These are phyloP conservation scores for Parapristionchus giblindavisi DNA, from an alignment of 2,888 invertebrate genomes.

Conservation along the genomic window DNA sequence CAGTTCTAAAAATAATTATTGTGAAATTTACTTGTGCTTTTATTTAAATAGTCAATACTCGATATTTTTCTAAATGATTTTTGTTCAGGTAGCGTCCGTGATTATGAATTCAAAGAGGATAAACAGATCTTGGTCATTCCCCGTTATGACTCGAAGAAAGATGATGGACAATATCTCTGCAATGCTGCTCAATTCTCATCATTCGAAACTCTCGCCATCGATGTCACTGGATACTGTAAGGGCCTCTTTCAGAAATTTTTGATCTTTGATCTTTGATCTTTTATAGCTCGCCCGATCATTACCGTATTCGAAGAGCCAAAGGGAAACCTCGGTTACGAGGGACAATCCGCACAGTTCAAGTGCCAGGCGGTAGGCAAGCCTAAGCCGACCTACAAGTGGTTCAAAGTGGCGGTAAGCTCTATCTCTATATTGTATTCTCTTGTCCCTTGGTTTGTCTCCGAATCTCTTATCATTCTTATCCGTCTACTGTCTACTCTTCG, in stretches of 20 bases:
- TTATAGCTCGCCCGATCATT: constrained; percentile 55
- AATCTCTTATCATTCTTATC: too few species aligned
- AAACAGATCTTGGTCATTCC: constrained; percentile 57
- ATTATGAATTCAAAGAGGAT: constrained; percentile 59
- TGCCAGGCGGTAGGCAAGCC: constrained; percentile 62
- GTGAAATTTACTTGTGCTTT: too few species aligned
- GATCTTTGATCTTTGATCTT: not conserved
- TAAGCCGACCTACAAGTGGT: constrained; percentile 61
- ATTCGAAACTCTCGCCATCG: constrained; percentile 54
- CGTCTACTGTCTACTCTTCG: too few species aligned
- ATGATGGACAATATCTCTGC: constrained; percentile 61
- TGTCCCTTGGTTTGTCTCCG: too few species aligned
- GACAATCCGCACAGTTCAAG: constrained; percentile 55
- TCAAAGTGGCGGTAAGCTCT: constrained; percentile 38
- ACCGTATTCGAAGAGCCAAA: constrained; percentile 59
- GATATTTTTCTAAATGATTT: too few species aligned
- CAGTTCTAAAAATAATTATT: too few species aligned
- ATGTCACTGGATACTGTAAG: constrained; percentile 59
- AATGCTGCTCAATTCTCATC: constrained; percentile 59
- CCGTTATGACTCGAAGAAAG: constrained; percentile 52
- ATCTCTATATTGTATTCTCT: too few species aligned
- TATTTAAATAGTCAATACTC: too few species aligned
- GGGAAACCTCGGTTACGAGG: constrained; percentile 54
- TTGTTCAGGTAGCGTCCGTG: constrained; percentile 53
- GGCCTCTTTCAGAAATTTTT: not conserved